These are phyloP conservation scores for Brachionus plicatilis DNA, from an alignment of 1,140 invertebrate species.

Conservation along the genomic window DNA sequence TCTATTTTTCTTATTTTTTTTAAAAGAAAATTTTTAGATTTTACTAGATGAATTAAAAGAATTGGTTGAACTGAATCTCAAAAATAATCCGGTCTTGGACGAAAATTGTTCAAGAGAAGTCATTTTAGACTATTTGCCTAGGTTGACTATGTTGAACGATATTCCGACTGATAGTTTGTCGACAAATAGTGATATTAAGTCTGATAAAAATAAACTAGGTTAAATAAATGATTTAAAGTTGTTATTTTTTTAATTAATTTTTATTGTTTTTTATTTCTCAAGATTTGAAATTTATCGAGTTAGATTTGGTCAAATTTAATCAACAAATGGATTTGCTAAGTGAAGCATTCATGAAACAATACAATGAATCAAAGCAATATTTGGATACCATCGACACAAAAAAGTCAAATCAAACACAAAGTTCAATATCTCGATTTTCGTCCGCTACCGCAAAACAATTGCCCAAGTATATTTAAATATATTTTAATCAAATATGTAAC, in stretches of 20 bases:
- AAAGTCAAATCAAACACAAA: not conserved
- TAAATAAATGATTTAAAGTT: not conserved
- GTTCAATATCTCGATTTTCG: not conserved
- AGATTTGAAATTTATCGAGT: not conserved
- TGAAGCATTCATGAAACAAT: not conserved
- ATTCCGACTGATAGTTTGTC: not conserved
- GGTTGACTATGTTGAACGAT: not conserved
- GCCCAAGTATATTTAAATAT: not conserved
- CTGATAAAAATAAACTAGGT: slow-evolving; percentile 10
- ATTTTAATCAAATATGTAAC: not conserved
- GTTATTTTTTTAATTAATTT: not conserved
- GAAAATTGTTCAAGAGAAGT: not conserved
- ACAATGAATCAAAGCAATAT: not conserved
- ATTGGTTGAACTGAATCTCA: not conserved
- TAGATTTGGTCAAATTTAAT: not conserved
- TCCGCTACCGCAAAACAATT: slow-evolving; percentile 4
- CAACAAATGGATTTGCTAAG: not conserved
- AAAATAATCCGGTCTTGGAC: not conserved
- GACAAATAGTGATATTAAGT: not conserved
- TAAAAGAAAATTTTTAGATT: not conserved
- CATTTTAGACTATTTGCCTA: not conserved
- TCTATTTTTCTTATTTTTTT: not conserved
- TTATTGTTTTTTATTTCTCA: not conserved
- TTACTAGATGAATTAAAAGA: not conserved
- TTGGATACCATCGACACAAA: not conserved